Evolutionary conservation across 2,888 invertebrate genomes (phyloP), one percentile per base, ranked within the genome.

Genomic region (Lissocephala sabroskyi): DNA sequence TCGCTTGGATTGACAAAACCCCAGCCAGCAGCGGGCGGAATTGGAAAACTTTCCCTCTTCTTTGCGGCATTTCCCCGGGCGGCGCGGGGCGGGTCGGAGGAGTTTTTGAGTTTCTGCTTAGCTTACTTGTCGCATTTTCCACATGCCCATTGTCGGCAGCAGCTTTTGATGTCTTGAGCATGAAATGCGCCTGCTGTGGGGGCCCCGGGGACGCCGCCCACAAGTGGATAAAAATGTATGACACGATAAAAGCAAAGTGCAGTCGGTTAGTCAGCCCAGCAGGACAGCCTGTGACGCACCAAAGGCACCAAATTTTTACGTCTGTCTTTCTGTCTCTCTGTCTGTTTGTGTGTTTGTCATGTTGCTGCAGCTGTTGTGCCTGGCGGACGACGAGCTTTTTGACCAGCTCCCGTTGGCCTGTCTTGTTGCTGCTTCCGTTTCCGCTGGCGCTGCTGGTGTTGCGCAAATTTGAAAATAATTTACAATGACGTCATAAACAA

Each of bases 221-320:
- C 71, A 71, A 71, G 77, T 79, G 71, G 75, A 71, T 71, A 62
- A 74, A 68, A 79, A 79, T 71, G 70, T 71, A 77, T 70, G 77
- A 79, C 71, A 79, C 74, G 79, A 43, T 13, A 30, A 59, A 55
- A 47, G 43, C 65, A 52, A 62, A 68, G 45, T 65, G 71, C 71
- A 71, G 53, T 45, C 54, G 51, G 51, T 55, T 50, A 50, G 41
- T 41, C 39, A 41, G 39, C n/a, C n/a, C n/a, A n/a, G n/a, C n/a
- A n/a, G n/a, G n/a, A n/a, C n/a, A n/a, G n/a, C n/a, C n/a, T n/a
- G n/a, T n/a, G n/a, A n/a, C n/a, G n/a, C n/a, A n/a, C n/a, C n/a
- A 37, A 32, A 29, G 9, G 5, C 19, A 29, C 14, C 33, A 11
- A 28, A 17, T 23, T 32, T 10, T 30, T 13, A 29, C 6, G 19